phyloP scores from a whole-genome alignment of 1,140 invertebrate genomes.

The Leptinotarsa lineolata region DNA sequence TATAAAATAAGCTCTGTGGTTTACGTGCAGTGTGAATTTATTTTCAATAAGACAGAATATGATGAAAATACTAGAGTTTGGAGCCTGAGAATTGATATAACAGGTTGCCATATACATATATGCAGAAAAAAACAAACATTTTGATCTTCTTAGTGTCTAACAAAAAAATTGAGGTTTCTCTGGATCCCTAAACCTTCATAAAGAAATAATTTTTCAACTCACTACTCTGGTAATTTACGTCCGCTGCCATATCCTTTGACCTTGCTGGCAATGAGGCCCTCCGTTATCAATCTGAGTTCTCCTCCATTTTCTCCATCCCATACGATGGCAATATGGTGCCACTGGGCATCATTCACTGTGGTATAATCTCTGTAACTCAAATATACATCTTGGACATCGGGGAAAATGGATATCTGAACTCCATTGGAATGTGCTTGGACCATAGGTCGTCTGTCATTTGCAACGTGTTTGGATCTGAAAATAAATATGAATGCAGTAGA shows the following conservation, averaged over 20 bases:
- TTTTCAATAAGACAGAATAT: too few species aligned
- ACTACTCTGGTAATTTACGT: conserved; percentile 78
- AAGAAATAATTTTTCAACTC: conserved; percentile 51
- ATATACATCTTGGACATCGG: conserved; percentile 87
- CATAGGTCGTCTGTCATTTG: conserved; percentile 76
- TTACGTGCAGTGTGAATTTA: too few species aligned
- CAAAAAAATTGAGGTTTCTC: not conserved
- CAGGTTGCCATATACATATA: not conserved
- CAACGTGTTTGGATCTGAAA: conserved; percentile 75
- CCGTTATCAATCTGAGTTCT: conserved; percentile 85
- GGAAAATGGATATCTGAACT: conserved; percentile 86
- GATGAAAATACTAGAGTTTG: too few species aligned
- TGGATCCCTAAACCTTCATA: not conserved
- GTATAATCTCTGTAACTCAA: conserved; percentile 88
- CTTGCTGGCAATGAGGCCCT: conserved; percentile 90
- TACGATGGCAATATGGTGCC: conserved; percentile 94
- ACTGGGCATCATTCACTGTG: conserved; percentile 93
- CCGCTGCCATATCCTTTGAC: conserved; percentile 83
- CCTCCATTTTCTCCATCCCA: conserved; percentile 88
- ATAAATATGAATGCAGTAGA: not conserved
- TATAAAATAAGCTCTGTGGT: too few species aligned
- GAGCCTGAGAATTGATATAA: too few species aligned
- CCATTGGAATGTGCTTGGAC: conserved; percentile 89
- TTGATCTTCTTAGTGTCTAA: not conserved
- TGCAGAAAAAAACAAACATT: not conserved